Percentiles rank a stretch among this genome's conserved stretches.
Evolutionary conservation across 1,140 invertebrate species (phyloP).

Genomic region (Sitophilus oryzae): DNA sequence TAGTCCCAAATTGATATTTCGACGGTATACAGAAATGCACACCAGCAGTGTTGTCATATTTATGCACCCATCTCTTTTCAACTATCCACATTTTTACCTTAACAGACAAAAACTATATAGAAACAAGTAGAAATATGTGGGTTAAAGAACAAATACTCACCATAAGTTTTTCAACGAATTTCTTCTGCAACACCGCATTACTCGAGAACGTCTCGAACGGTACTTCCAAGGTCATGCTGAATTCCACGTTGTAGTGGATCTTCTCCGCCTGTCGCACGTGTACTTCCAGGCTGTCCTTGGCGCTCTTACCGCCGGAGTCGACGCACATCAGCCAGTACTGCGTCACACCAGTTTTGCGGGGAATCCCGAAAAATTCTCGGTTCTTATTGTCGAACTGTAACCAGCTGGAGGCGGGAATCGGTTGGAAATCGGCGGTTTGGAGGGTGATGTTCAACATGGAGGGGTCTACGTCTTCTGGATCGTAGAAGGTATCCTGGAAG

Average conservation of each 20-base stretch:
- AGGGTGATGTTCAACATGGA: slow-evolving; percentile 67
- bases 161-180: slow-evolving; percentile 70
- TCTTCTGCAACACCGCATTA: slow-evolving; percentile 61
- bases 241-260: slow-evolving; percentile 59
- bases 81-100: neutral
- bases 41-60: too few relatives aligned
- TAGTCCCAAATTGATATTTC: too few relatives aligned
- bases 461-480: slow-evolving; percentile 76
- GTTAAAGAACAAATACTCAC: slow-evolving; percentile 21
- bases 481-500: slow-evolving; percentile 79
- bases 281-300: slow-evolving; percentile 74
- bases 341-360: slow-evolving; percentile 62
- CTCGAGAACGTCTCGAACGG: slow-evolving; percentile 65
- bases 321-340: slow-evolving; percentile 75
- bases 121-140: neutral
- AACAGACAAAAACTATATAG: slow-evolving; percentile 2
- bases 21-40: too few relatives aligned
- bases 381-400: slow-evolving; percentile 83
- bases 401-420: slow-evolving; percentile 69
- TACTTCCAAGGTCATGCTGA: slow-evolving; percentile 71
- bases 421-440: slow-evolving; percentile 61
- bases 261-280: slow-evolving; percentile 55
- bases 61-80: neutral
- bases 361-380: slow-evolving; percentile 85
- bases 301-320: slow-evolving; percentile 60